Conservation (phyloP, 2,113 vertebrate species). For the Neodon shergylaensis region DNA sequence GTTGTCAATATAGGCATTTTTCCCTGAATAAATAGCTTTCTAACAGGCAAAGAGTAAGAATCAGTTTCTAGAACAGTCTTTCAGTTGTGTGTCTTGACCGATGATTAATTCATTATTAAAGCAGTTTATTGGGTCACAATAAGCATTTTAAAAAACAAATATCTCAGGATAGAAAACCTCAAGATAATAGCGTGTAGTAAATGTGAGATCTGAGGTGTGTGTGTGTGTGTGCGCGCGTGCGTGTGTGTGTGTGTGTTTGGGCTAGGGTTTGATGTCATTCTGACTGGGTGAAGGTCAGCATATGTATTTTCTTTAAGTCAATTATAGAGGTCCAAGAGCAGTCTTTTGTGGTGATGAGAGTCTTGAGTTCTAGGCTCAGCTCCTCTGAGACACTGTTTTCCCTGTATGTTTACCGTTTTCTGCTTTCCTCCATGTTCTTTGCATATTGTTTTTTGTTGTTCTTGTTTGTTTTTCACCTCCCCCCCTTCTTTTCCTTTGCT, state of each 20-base stretch:
- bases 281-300: not conserved
- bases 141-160: not conserved
- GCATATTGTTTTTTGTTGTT: not conserved
- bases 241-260: not conserved
- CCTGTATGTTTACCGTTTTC: slow-evolving; percentile 5
- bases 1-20: not conserved
- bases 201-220: not conserved
- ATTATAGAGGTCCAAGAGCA: not conserved
- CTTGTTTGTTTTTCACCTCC: not conserved
- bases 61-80: not conserved
- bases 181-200: not conserved
- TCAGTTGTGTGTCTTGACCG: not conserved
- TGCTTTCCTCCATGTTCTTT: not conserved
- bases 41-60: not conserved
- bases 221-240: not conserved
- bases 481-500: not conserved
- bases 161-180: not conserved
- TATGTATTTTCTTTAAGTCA: slow-evolving; percentile 23
- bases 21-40: not conserved
- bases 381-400: not conserved
- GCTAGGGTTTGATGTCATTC: not conserved
- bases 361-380: slow-evolving; percentile 3
- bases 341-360: not conserved
- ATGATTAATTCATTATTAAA: not conserved
- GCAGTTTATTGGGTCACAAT: slow-evolving; percentile 10